Evolutionary conservation across 2,888 invertebrate species (phyloP).

Genomic region (Trisateles emortualis): DNA sequence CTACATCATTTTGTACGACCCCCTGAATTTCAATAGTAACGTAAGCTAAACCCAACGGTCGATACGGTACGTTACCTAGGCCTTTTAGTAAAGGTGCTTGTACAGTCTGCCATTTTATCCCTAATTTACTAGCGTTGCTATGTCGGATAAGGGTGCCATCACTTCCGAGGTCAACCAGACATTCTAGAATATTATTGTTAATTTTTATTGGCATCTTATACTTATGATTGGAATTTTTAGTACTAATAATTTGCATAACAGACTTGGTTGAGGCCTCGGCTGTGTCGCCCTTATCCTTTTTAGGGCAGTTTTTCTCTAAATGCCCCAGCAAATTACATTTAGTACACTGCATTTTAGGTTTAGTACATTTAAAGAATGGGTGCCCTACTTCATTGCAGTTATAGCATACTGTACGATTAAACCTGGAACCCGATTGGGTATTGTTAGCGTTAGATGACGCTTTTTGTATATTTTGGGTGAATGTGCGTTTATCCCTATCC

Average conservation of each 20-base stretch:
- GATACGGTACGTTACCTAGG: slow-evolving; percentile 6
- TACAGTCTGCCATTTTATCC: background rate
- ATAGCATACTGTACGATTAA: slow-evolving; percentile 2
- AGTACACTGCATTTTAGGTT: slow-evolving; percentile 5
- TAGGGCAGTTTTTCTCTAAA: background rate
- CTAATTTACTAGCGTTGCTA: background rate
- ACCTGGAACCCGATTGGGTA: background rate
- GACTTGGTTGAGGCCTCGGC: background rate
- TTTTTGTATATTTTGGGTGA: background rate
- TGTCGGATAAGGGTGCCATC: background rate
- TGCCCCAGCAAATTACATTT: slow-evolving; percentile 10
- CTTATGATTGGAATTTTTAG: background rate
- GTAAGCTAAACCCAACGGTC: slow-evolving; percentile 9
- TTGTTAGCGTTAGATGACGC: background rate
- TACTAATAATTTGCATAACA: background rate
- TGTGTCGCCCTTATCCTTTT: background rate
- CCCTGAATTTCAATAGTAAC: slow-evolving; percentile 14
- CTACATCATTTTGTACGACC: slow-evolving; percentile 5
- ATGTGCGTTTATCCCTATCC: background rate
- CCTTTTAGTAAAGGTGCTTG: slow-evolving; percentile 1
- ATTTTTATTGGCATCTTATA: slow-evolving; percentile 4
- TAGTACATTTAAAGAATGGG: slow-evolving; percentile 12
- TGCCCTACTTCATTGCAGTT: slow-evolving; percentile 12
- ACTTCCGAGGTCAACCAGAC: slow-evolving; percentile 7
- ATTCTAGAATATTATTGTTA: background rate